These are phyloP conservation scores for Acropternis orthonyx DNA, from an alignment of 2,797 vertebrate genomes.

Conservation along the genomic window DNA sequence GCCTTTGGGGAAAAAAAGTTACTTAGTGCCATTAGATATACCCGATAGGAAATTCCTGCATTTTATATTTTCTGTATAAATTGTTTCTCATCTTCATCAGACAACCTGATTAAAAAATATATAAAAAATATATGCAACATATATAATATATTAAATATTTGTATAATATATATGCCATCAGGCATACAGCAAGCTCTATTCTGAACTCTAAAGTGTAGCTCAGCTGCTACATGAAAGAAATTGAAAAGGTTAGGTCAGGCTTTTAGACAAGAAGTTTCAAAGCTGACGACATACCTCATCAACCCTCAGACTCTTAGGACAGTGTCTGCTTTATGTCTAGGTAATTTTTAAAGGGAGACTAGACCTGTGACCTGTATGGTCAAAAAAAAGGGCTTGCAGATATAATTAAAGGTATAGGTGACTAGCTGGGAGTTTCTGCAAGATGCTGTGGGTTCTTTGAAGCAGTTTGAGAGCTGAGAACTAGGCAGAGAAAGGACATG, in stretches of 20 bases:
- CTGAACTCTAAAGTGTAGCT: not conserved
- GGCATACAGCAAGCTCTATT: not conserved
- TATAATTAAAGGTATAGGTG: not conserved
- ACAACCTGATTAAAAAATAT: not conserved
- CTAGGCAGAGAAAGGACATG: not conserved
- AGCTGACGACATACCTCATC: not conserved
- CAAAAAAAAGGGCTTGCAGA: not conserved
- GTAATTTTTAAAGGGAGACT: not conserved
- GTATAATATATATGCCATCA: not conserved
- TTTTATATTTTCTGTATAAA: not conserved
- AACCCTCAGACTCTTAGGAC: not conserved
- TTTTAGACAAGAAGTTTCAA: conserved; percentile 2
- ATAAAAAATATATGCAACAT: not conserved
- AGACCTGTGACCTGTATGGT: not conserved
- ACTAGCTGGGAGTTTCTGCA: not conserved
- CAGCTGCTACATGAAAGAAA: not conserved
- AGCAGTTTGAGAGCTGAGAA: not conserved
- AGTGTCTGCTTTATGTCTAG: not conserved
- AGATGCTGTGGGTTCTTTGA: not conserved
- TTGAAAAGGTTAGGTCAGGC: not conserved
- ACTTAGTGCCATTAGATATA: not conserved
- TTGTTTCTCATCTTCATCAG: not conserved
- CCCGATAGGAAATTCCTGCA: not conserved
- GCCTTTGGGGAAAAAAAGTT: not conserved
- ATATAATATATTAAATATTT: not conserved